Base-by-base conservation (phyloP, 1,140 invertebrate genomes). In the Drosophila novamexicana region DNA sequence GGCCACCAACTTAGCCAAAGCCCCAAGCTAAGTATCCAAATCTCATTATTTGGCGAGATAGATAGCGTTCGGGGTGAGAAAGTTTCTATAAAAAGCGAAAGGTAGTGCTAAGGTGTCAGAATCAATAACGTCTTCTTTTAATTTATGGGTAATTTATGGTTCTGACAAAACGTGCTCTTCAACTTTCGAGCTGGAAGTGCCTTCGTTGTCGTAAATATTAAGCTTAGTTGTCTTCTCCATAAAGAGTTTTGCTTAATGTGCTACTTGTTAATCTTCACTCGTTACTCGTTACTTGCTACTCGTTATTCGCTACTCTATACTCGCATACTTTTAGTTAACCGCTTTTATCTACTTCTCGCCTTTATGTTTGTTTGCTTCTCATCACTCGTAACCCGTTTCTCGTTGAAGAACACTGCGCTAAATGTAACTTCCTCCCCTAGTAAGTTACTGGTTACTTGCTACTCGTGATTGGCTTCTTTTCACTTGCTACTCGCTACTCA, bases 11-110 rank as follows among this genome's bases (percentile, higher is more conserved):
- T 37, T 49, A 29, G 37, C 40, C 29, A 32, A 42, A 34, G 57
- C 34, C 8, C 16, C 14, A 50, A 32, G 2, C 12, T 29, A 61
- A 63, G 57, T 16, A 62, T 36, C 37, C 49, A 74, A 61, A 74
- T 62, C 71, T 29, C 57, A 44, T 62, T 62, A 69, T 56, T 32
- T 34, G 22, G 10, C 22, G 22, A 16, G 7, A n/a, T 2, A 40
- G 18, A 57, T 44, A 7, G 39, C 18, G 39, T 12, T 14, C 18
- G 1, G 3, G 12, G 39, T 10, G 39, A 40, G 39, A 29, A 29
- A 32, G 12, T 52, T 52, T 18, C 7, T 14, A 36, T 8, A 32
- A 36, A 53, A 7, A 9, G n/a, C 32, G 1, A 9, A 0, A 9
- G 8, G n/a, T 36, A 4, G 32, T 8, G 12, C 0, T 12, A 34